A percentile compares a stretch with the other conserved stretches of the same genome.
These are phyloP conservation scores for Exephanes ischioxanthus DNA, from an alignment of 2,888 invertebrate species.

Conservation along the genomic window DNA sequence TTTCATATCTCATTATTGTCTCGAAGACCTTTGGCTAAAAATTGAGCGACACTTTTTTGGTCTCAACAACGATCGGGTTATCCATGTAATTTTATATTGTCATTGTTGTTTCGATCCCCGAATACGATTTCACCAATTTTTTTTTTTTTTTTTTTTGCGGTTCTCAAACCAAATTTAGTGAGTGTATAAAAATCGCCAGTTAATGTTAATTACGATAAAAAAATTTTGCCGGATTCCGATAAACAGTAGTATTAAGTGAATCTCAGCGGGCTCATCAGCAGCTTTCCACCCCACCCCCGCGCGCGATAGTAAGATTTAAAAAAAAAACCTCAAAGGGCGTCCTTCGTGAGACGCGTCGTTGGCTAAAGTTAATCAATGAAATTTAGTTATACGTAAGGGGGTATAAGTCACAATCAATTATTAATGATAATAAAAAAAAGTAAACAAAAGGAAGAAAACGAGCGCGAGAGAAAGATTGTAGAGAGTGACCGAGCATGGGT, in stretches of 20 bases:
- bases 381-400: conserved; percentile 56
- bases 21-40: not conserved
- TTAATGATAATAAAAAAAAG: conserved; percentile 76
- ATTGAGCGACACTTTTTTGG: too few relatives aligned
- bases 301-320: conserved; percentile 22
- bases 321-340: conserved; percentile 19
- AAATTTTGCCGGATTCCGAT: conserved; percentile 37
- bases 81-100: too few relatives aligned
- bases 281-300: conserved; percentile 49
- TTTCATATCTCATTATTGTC: not conserved
- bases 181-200: not conserved
- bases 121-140: too few relatives aligned
- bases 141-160: too few relatives aligned
- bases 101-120: too few relatives aligned
- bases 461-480: conserved; percentile 34
- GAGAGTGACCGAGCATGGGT: conserved; percentile 62
- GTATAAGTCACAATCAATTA: conserved; percentile 81
- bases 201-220: not conserved
- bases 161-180: not conserved
- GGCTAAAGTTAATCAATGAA: conserved; percentile 53
- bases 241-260: conserved; percentile 27
- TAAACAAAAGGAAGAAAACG: conserved; percentile 25
- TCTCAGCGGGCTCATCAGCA: conserved; percentile 31
- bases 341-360: conserved; percentile 29
- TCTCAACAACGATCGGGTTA: too few relatives aligned